Evolutionary conservation across 2,888 invertebrate species (phyloP), one percentile per base, ranked within the genome.

Genomic region (Leptinotarsa rubiginosa): DNA sequence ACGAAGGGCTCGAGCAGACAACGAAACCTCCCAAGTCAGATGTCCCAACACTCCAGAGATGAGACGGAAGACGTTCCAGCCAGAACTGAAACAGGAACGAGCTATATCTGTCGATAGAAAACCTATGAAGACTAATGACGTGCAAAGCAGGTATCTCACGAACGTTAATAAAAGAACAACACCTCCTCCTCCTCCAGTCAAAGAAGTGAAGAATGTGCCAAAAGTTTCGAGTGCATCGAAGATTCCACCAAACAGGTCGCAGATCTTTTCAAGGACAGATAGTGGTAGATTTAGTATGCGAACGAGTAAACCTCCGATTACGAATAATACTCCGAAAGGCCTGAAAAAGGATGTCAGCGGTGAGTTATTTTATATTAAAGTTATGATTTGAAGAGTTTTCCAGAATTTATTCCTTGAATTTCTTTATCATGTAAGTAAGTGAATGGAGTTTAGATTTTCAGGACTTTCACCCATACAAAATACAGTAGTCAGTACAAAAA

Each of bases 271-370:
- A 10, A 88, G 93, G 79, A 90, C 89, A 25, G 93, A 93, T 82
- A 91, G 90, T 74, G 91, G 94, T 47, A 88, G 93, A 79, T 90
- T 91, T 81, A 93, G 93, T 83, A 90, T 93, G 83, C 88, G 94
- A 83, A 88, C 89, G 81, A 80, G 88, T 85, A 86, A 89, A 88
- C 83, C 83, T 75, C 76, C 89, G 86, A 77, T 85, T 85, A 70
- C 84, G 83, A 70, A 87, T 62, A 84, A 80, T 78, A 74, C 78
- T 12, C 79, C 82, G 65, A 87, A 87, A 77, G 80, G 76, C 64
- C 68, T 77, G 41, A 84, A 83, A 79, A 86, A 84, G 73, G 86
- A 85, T 69, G 72, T 77, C 69, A 77, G 67, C 69, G 78, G 79
- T 79, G 69, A 76, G 78, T 75, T n/a, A 52, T 49, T 47, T 62